Percentiles rank a stretch among this genome's conserved stretches.
phyloP scores from a whole-genome alignment of 92 coral and sea anemone genomes.

The Heliopora coerulea region DNA sequence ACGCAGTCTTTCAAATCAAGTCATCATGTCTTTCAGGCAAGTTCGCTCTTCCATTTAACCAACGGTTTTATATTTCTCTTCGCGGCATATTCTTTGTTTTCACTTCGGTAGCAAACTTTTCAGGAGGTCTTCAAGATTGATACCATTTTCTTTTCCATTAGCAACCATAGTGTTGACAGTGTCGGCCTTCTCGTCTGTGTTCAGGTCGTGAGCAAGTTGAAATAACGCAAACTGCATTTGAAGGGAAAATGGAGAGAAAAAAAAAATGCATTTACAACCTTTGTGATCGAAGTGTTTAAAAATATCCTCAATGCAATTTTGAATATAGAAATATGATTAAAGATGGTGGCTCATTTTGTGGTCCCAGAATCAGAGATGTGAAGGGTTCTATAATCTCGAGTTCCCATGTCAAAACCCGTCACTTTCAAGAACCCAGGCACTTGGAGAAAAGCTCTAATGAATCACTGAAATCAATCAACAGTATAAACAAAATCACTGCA shows the following conservation, averaged over 20 bases:
- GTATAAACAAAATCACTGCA: neutral
- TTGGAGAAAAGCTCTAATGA: neutral
- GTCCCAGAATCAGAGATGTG: no score
- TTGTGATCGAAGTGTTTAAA: neutral
- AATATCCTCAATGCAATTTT: neutral
- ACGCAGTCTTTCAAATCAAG: neutral
- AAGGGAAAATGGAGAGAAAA: slow-evolving; percentile 19
- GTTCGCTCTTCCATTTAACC: neutral
- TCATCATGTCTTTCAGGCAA: neutral
- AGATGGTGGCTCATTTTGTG: no score
- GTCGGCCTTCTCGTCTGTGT: slow-evolving; percentile 47
- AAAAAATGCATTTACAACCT: neutral
- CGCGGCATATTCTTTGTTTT: neutral
- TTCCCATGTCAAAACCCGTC: no score
- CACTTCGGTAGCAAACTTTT: slow-evolving; percentile 70
- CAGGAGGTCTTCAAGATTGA: slow-evolving; percentile 71
- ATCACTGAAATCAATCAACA: neutral
- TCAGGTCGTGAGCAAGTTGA: slow-evolving; percentile 59
- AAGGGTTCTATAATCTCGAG: no score
- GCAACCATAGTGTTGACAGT: slow-evolving; percentile 61
- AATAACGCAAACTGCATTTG: slow-evolving; percentile 87
- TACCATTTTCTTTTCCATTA: slow-evolving; percentile 58
- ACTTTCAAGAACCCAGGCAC: neutral
- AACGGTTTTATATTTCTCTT: neutral
- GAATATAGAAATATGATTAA: no score